A percentile compares a stretch with the other conserved stretches of the same genome.
Conservation (phyloP, 2,888 invertebrate species). For the Electrophaes corylata region DNA sequence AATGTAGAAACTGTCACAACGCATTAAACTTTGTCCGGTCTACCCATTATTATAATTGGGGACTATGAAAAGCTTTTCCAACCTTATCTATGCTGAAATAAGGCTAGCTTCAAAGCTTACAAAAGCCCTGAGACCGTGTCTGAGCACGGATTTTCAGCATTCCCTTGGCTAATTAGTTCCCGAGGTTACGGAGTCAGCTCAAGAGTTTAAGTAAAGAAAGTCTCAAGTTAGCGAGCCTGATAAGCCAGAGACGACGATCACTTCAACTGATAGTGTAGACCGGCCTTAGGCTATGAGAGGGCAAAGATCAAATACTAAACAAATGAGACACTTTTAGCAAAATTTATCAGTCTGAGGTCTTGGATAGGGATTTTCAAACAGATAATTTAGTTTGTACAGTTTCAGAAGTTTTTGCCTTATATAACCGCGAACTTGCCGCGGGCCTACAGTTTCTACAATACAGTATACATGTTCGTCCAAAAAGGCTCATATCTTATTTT, state of each 20-base stretch:
- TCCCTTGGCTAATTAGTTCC: conserved; percentile 33
- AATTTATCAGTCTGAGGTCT: too few species aligned
- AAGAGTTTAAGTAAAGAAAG: conserved; percentile 36
- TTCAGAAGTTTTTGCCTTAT: too few species aligned
- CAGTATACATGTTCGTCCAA: too few species aligned
- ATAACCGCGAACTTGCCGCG: too few species aligned
- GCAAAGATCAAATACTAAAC: conserved; percentile 3
- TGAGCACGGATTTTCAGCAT: neutral
- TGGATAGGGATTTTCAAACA: too few species aligned
- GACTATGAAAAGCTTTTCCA: neutral
- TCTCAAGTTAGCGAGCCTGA: conserved; percentile 32
- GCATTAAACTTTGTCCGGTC: too few species aligned
- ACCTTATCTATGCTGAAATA: neutral
- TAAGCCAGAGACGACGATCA: conserved; percentile 31
- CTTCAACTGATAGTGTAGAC: conserved; percentile 30
- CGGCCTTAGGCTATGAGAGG: conserved; percentile 20
- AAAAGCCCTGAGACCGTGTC: neutral
- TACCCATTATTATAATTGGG: neutral
- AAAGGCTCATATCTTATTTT: too few species aligned
- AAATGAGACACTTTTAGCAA: conserved; percentile 7
- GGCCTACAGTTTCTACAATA: too few species aligned
- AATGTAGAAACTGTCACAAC: too few species aligned
- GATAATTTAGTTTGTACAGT: too few species aligned
- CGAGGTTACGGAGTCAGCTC: conserved; percentile 28
- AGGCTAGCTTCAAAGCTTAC: neutral